These are phyloP conservation scores for Nomada fabriciana DNA, from an alignment of 2,888 invertebrate species.

Conservation along the genomic window DNA sequence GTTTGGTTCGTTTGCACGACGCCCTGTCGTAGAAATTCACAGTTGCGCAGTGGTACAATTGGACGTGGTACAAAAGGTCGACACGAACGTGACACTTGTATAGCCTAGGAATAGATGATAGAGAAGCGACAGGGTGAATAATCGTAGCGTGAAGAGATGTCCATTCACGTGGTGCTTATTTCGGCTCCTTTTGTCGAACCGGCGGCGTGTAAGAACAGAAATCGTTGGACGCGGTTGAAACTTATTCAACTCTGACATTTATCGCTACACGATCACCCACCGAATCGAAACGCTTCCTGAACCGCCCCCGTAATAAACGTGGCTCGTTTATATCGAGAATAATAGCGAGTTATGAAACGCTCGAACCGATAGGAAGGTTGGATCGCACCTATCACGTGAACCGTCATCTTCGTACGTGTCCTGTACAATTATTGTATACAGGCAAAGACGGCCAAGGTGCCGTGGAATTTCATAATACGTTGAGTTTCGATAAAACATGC, in stretches of 20 bases:
- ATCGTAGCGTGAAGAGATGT: constrained; percentile 41
- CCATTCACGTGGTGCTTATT: constrained; percentile 39
- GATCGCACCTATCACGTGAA: neutral
- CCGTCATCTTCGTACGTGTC: neutral
- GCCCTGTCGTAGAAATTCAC: neutral
- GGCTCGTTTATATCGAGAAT: neutral
- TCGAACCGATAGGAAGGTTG: constrained; percentile 8
- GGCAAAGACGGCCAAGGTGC: neutral
- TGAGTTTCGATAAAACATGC: too few species aligned
- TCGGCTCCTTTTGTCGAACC: constrained; percentile 28
- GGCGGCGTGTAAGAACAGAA: neutral
- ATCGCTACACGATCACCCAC: constrained; percentile 30
- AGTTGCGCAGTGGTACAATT: neutral
- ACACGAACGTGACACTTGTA: constrained; percentile 37
- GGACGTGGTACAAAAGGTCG: constrained; percentile 24
- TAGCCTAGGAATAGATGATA: constrained; percentile 47
- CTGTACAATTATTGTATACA: neutral
- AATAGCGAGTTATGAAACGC: constrained; percentile 21
- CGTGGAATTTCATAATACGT: neutral
- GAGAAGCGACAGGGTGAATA: constrained; percentile 41
- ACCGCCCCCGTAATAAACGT: constrained; percentile 33
- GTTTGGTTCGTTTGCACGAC: constrained; percentile 14
- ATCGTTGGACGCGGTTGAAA: constrained; percentile 29
- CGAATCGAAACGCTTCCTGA: constrained; percentile 39
- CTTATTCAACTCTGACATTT: constrained; percentile 53